A percentile compares a stretch with the other conserved stretches of the same genome.
Conservation (phyloP, 2,888 invertebrate genomes). For the Elysia crispata region DNA sequence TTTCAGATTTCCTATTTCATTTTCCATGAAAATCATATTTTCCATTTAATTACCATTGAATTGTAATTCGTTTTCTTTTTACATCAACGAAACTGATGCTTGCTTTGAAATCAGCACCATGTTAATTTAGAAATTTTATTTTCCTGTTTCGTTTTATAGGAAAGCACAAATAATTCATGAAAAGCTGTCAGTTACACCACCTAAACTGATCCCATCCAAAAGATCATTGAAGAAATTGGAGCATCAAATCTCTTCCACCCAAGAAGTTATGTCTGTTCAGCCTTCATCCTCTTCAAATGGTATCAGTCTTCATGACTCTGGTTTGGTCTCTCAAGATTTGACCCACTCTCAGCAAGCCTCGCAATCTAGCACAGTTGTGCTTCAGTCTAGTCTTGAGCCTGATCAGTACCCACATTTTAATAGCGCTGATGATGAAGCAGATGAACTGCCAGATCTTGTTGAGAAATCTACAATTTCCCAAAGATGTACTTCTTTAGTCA, state of each 20-base stretch:
- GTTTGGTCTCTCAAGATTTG: neutral
- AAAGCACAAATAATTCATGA: conserved; percentile 62
- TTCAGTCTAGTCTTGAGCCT: neutral
- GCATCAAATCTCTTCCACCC: neutral
- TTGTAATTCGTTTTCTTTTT: too few species aligned
- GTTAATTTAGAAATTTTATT: neutral
- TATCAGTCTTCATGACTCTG: neutral
- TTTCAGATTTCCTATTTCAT: too few species aligned
- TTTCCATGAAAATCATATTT: too few species aligned
- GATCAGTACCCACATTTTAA: neutral
- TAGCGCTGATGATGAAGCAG: neutral
- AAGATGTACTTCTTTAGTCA: too few species aligned
- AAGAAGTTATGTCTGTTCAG: conserved; percentile 24
- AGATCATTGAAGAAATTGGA: neutral
- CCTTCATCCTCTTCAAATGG: neutral
- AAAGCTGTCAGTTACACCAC: conserved; percentile 37
- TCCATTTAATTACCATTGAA: too few species aligned
- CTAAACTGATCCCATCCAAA: neutral
- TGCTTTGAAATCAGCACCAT: too few species aligned
- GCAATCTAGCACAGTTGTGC: neutral
- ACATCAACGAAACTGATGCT: too few species aligned
- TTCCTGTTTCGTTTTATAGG: conserved; percentile 49
- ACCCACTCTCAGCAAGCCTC: neutral
- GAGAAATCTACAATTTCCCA: too few species aligned
- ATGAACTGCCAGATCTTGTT: conserved; percentile 18